Evolutionary conservation across 2,888 invertebrate genomes (phyloP), one percentile per base, ranked within the genome.

Genomic region (Euzetes globulus): DNA sequence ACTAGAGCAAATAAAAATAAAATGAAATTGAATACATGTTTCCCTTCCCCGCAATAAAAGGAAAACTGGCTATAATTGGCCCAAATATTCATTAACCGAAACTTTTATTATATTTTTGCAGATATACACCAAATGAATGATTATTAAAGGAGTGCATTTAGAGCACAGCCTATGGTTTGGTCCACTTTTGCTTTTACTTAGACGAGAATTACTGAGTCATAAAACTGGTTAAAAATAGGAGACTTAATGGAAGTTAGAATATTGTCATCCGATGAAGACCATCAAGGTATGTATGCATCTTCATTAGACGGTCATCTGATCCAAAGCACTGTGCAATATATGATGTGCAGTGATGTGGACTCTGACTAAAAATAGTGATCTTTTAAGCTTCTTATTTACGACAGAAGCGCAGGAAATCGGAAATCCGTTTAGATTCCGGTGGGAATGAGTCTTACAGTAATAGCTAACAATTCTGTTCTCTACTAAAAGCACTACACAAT

Each of bases 361-460:
- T 29, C 41, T 17, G 29, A 15, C 37, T 65, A 15, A 63, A n/a
- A 63, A 63, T 68, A 41, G 47, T 41, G 19, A 45, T 70, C 70
- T 25, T 47, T 70, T 47, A 70, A 70, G 70, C 70, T 70, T 19
- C 70, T 70, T 70, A 70, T 70, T 70, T 70, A 45, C 70, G 70
- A 70, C 25, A 70, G 70, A 70, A 45, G 17, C 41, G 15, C 47
- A 70, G 70, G 70, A 70, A 70, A 70, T 37, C 22, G 70, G 70
- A 70, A 70, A 70, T 70, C 70, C 70, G 70, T 45, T 70, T 70
- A 22, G 22, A 70, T 19, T 70, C 70, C 70, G 47, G 25, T 47
- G 47, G 47, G 70, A 70, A 70, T 70, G 7, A 70, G 70, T 70
- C 70, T 70, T 70, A 70, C 0, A 70, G 47, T 45, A 70, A 70